A percentile compares a stretch with the other conserved stretches of the same genome.
These are phyloP conservation scores for Heteropelma amictum DNA, from an alignment of 2,888 invertebrate genomes.

Conservation along the genomic window DNA sequence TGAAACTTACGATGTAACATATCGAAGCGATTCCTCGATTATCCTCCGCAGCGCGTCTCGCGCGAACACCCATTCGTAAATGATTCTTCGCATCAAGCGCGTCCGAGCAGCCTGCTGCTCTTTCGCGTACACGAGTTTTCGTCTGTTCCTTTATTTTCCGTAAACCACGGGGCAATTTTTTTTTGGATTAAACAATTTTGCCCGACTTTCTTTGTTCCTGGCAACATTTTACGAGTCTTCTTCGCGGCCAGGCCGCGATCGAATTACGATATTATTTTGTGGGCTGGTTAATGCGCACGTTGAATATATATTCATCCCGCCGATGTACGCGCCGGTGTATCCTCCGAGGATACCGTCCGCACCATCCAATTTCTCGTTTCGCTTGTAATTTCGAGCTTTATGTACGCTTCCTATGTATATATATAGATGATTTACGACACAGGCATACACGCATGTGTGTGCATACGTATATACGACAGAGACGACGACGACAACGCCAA, in stretches of 20 bases:
- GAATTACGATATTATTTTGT: not conserved
- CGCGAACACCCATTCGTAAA: not conserved
- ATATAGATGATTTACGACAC: not conserved
- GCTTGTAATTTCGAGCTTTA: slow-evolving; percentile 41
- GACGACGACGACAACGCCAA: slow-evolving; percentile 35
- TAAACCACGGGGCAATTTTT: no score
- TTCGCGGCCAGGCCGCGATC: not conserved
- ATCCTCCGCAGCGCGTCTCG: not conserved
- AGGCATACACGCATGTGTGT: not conserved
- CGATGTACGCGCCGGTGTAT: not conserved
- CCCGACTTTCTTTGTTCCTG: not conserved
- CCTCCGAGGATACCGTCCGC: not conserved
- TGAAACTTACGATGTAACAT: not conserved
- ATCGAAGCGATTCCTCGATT: not conserved
- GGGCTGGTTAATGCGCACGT: not conserved
- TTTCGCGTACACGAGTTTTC: not conserved
- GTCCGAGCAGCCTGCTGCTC: not conserved
- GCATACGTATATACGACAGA: not conserved
- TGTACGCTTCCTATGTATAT: not conserved
- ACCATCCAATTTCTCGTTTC: slow-evolving; percentile 23
- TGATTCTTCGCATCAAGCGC: not conserved
- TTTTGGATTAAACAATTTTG: not conserved
- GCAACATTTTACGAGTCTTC: not conserved
- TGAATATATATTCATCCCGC: not conserved
- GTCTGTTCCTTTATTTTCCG: no score